phyloP scores from a whole-genome alignment of 2,797 vertebrate species.

The Muscicapa comitata region DNA sequence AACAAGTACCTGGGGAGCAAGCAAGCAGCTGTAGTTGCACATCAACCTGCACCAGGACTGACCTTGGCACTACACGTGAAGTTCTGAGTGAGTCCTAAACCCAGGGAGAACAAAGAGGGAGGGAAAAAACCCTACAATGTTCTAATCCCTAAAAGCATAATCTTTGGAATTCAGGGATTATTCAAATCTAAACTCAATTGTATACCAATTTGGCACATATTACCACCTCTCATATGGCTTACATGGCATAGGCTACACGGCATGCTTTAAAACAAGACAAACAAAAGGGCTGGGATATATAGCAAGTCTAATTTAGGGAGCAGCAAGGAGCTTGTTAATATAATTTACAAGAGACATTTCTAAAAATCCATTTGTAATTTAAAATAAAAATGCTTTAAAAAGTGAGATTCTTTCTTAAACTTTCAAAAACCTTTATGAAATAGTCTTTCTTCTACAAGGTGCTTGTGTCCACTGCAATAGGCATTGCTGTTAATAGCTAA shows the following conservation, averaged over 20 bases:
- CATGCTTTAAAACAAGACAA: conserved; percentile 45
- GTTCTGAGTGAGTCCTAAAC: neutral
- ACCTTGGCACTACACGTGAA: conserved; percentile 38
- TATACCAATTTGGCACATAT: conserved; percentile 56
- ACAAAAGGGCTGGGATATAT: conserved; percentile 23
- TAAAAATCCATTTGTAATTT: conserved; percentile 57
- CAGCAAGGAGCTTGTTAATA: conserved; percentile 55
- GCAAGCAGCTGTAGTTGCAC: neutral
- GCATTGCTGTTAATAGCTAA: conserved; percentile 46
- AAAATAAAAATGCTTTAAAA: conserved; percentile 50
- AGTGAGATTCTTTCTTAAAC: conserved; percentile 38
- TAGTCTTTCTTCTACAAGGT: conserved; percentile 59
- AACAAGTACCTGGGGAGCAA: conserved; percentile 25
- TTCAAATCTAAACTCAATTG: neutral
- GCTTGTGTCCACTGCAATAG: conserved; percentile 41
- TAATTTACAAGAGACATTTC: conserved; percentile 61
- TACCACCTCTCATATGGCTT: conserved; percentile 42
- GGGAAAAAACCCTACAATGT: neutral
- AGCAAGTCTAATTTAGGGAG: conserved; percentile 45
- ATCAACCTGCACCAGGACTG: conserved; percentile 1
- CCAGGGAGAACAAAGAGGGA: neutral
- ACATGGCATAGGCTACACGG: conserved; percentile 22
- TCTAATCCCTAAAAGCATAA: conserved; percentile 7
- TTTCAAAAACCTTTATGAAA: conserved; percentile 50
- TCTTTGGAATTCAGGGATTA: conserved; percentile 36